Base-by-base conservation (phyloP, 2,797 vertebrate species). In the Myotis findleyi region DNA sequence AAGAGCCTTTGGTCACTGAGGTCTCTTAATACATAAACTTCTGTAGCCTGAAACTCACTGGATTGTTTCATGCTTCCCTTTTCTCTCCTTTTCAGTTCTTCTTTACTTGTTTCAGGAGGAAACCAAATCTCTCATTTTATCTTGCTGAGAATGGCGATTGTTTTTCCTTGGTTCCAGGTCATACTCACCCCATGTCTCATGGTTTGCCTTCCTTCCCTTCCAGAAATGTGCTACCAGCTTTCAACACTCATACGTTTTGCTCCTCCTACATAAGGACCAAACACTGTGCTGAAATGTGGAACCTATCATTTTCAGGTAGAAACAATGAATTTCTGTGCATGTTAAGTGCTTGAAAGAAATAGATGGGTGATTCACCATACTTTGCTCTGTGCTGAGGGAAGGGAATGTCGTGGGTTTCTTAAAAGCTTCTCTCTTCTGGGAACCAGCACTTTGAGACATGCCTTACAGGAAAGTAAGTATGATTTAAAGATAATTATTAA, bases 291-390 rank as follows among this genome's bases (percentile, higher is more conserved):
- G 38, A 9, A 59, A 81, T 79, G 6, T 36, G 3, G 3, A 4
- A 3, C 17, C 53, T 23, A 87, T 12, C 4, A 71, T 57, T 73
- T 88, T 81, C 7, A 91, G 44, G 11, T 69, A 82, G 20, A 88
- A 95, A 89, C n/a, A 92, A 64, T 53, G 27, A 51, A 62, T 55
- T 86, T 90, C 77, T 90, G 16, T 41, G 18, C 17, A 44, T 66
- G n/a, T 23, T 17, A 68, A 44, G 33, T 36, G 49, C 79, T 84
- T 84, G 5, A 23, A 90, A 84, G 62, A 81, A 66, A 44, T 69
- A 55, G 23, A 33, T 49, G 30, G 14, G 2, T 51, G 2, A 59
- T 17, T 91, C 47, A n/a, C 1, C 7, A 69, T 59, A 33, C 1
- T 82, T 89, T 80, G 27, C 4, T 68, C 17, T 33, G 5, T 4